These are phyloP conservation scores for Nematolebias whitei DNA, from an alignment of 2,113 vertebrate species.

Conservation along the genomic window DNA sequence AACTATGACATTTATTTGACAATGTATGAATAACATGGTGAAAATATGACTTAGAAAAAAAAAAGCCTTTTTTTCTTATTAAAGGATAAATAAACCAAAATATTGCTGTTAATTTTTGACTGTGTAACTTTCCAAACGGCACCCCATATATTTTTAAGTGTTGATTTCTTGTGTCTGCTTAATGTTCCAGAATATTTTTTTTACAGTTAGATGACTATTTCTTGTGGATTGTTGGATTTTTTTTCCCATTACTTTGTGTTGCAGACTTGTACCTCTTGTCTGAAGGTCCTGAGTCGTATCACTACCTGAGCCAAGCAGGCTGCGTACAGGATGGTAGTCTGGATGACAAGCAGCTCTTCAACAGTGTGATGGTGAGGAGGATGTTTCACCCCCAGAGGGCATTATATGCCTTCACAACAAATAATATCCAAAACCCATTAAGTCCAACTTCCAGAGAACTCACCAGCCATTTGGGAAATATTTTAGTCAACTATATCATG, in stretches of 20 bases:
- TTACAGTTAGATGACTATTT: not conserved
- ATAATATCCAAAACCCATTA: not conserved
- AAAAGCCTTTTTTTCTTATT: no score
- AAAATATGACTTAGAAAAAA: no score
- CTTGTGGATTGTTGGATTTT: not conserved
- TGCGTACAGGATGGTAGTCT: constrained; percentile 84
- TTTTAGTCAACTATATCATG: not conserved
- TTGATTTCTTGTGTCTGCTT: not conserved
- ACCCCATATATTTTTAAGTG: no score
- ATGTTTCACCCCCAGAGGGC: constrained; percentile 57
- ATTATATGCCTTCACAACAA: constrained; percentile 8
- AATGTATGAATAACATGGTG: no score
- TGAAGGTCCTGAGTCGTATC: constrained; percentile 82
- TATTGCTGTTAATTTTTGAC: no score
- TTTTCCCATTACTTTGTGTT: constrained; percentile 41
- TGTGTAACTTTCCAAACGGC: no score
- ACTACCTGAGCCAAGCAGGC: constrained; percentile 88
- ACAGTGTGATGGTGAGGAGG: constrained; percentile 87
- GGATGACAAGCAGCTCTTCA: constrained; percentile 86
- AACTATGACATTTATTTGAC: no score
- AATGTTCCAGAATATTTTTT: not conserved
- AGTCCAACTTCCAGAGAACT: not conserved
- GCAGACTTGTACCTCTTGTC: constrained; percentile 85
- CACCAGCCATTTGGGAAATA: not conserved
- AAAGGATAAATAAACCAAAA: no score